Conservation (phyloP, 1,140 invertebrate species). For the Phortica variegata region DNA sequence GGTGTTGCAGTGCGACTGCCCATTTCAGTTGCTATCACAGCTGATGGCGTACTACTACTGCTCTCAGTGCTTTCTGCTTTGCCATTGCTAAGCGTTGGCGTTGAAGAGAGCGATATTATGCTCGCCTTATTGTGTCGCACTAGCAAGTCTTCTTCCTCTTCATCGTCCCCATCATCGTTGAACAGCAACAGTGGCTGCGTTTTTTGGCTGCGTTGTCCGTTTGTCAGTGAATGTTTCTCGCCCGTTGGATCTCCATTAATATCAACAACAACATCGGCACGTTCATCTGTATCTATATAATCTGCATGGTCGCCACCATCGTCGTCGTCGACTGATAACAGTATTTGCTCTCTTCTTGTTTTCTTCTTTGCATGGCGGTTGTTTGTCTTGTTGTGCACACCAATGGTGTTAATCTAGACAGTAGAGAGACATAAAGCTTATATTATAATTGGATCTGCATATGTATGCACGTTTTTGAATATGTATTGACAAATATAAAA, state of each 20-base stretch:
- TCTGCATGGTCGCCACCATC: slow-evolving; percentile 24
- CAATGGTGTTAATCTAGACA: slow-evolving; percentile 45
- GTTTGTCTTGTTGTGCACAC: slow-evolving; percentile 20
- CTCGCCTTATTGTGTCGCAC: slow-evolving; percentile 18
- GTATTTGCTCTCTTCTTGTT: slow-evolving; percentile 30
- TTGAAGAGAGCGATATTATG: slow-evolving; percentile 13
- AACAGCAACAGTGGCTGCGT: slow-evolving; percentile 21
- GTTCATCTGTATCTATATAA: slow-evolving; percentile 8
- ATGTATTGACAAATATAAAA: no score
- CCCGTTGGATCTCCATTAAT: slow-evolving; percentile 22
- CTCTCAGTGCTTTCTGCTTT: slow-evolving; percentile 25
- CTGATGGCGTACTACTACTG: slow-evolving; percentile 17
- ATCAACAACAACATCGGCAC: slow-evolving; percentile 7
- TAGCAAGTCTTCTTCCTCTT: slow-evolving; percentile 35
- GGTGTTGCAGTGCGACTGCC: slow-evolving; percentile 37
- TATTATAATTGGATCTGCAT: no score
- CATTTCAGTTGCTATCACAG: slow-evolving; percentile 18
- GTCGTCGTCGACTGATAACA: slow-evolving; percentile 45
- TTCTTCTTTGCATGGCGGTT: slow-evolving; percentile 31
- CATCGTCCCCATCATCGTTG: slow-evolving; percentile 17
- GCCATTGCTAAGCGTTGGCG: slow-evolving; percentile 16
- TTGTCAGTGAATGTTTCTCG: slow-evolving; percentile 10
- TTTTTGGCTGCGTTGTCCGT: slow-evolving; percentile 4
- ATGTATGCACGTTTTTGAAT: no score
- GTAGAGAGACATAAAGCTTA: slow-evolving; percentile 1